phyloP scores from a whole-genome alignment of 1,140 invertebrate species.

The Solen grandis region DNA sequence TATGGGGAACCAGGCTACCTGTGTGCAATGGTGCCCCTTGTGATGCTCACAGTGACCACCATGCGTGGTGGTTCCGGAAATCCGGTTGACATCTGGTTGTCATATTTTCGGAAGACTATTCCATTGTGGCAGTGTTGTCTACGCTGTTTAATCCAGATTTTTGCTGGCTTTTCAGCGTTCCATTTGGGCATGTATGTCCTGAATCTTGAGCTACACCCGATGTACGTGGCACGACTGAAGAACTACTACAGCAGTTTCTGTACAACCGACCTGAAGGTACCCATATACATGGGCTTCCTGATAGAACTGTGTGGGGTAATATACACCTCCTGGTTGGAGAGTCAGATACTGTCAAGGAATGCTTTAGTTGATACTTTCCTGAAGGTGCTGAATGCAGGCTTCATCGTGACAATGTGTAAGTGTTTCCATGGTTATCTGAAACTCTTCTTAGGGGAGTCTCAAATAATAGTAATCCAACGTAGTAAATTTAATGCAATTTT shows the following conservation, averaged over 20 bases:
- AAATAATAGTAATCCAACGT: no score
- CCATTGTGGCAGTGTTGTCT: constrained; percentile 39
- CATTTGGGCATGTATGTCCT: constrained; percentile 37
- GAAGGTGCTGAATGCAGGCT: constrained; percentile 11
- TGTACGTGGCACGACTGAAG: constrained; percentile 21
- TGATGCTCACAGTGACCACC: constrained; percentile 4
- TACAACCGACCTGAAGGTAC: constrained; percentile 29
- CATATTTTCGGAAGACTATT: constrained; percentile 29
- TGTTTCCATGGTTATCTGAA: no score
- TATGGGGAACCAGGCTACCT: constrained; percentile 40
- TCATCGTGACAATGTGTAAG: constrained; percentile 32
- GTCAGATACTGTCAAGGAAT: constrained; percentile 22
- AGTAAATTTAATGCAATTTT: no score
- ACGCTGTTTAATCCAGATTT: constrained; percentile 28
- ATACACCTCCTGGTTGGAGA: constrained; percentile 29
- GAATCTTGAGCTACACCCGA: constrained; percentile 28
- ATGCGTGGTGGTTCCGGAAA: constrained; percentile 24
- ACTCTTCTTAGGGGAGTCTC: no score
- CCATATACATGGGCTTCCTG: constrained; percentile 32
- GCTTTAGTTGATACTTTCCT: constrained; percentile 11
- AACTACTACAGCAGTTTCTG: constrained; percentile 26
- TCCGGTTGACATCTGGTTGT: constrained; percentile 32
- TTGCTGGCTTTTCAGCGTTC: constrained; percentile 42
- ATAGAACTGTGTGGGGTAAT: constrained; percentile 32
- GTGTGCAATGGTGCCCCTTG: constrained; percentile 26